Conservation (phyloP, 1,140 invertebrate species). For the Ceratoteleas bidentatus region DNA sequence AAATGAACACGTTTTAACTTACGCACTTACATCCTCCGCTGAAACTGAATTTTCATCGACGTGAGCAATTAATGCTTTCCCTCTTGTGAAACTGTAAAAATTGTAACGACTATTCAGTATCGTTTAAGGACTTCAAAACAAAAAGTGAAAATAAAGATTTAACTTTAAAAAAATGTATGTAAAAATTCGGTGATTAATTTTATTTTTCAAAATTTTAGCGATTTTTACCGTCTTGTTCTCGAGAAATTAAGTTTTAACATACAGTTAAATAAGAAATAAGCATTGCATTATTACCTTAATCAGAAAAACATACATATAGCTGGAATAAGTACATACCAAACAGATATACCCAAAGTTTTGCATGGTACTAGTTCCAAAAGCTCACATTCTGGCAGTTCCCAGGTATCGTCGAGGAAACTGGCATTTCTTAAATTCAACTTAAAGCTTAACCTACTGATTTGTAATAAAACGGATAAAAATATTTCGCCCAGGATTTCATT, state of each 20-base stretch:
- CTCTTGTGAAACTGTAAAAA: constrained; percentile 81
- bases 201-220: too few species aligned
- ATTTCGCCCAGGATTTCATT: constrained; percentile 84
- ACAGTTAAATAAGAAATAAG: too few species aligned
- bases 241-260: too few species aligned
- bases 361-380: constrained; percentile 83
- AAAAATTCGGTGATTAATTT: too few species aligned
- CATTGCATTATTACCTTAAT: too few species aligned
- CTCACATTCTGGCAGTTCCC: constrained; percentile 80
- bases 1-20: too few species aligned
- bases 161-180: too few species aligned
- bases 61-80: constrained; percentile 82
- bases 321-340: constrained; percentile 82
- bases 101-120: too few species aligned
- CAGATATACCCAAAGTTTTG: constrained; percentile 81
- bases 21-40: constrained; percentile 83
- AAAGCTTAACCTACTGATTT: constrained; percentile 82
- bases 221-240: too few species aligned
- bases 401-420: constrained; percentile 83
- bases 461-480: constrained; percentile 82
- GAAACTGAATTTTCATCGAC: constrained; percentile 82
- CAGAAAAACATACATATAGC: too few species aligned
- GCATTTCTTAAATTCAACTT: constrained; percentile 81
- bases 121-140: too few species aligned
- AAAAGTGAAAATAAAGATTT: too few species aligned